Conservation (phyloP, 64 coral and sea anemone genomes). For the Platygyra sinensis region DNA sequence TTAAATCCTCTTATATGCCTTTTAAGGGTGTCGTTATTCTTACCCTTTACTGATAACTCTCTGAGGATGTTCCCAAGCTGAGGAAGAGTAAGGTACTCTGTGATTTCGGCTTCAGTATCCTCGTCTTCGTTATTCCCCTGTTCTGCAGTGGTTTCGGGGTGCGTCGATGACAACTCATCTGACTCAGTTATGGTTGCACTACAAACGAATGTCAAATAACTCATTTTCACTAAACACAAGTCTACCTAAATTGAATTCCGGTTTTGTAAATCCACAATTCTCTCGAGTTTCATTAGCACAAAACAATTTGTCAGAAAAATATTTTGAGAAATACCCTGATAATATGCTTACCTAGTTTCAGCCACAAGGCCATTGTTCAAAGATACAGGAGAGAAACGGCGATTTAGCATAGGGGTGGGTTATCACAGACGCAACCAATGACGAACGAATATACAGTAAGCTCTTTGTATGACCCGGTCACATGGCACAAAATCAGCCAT, state of each 20-base stretch:
- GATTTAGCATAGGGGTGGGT: no score
- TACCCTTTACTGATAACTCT: slow-evolving; percentile 55
- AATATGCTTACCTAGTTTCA: no score
- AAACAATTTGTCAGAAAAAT: no score
- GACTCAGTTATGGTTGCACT: not conserved
- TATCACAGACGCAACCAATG: not conserved
- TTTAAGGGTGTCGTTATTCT: not conserved
- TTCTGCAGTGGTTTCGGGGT: not conserved
- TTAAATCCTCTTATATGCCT: no score
- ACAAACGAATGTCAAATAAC: not conserved
- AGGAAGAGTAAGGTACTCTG: slow-evolving; percentile 60
- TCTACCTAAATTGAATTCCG: no score
- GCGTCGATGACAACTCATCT: not conserved
- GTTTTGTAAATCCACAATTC: no score
- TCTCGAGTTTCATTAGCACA: no score
- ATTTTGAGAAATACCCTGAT: no score
- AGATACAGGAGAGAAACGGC: no score
- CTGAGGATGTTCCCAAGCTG: slow-evolving; percentile 62
- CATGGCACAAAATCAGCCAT: no score
- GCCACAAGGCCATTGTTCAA: no score
- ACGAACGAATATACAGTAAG: not conserved
- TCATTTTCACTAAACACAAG: not conserved
- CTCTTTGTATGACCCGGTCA: no score
- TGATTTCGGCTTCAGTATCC: slow-evolving; percentile 29
- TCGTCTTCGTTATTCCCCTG: not conserved